Evolutionary conservation across 1,140 invertebrate species (phyloP).

Genomic region (Halotydeus destructor): DNA sequence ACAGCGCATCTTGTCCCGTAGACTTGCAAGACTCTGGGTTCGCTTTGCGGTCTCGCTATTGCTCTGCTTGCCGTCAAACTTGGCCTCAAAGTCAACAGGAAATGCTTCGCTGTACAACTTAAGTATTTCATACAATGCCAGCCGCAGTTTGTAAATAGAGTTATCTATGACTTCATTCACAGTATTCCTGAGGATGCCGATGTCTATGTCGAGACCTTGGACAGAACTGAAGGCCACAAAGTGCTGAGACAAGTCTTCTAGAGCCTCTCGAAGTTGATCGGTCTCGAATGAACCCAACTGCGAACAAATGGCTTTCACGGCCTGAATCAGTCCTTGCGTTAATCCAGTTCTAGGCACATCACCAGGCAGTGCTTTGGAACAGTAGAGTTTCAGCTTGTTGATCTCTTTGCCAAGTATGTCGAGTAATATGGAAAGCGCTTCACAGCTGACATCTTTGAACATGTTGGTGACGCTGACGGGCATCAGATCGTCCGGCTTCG

Average conservation of each 20-base stretch:
- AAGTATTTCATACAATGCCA: slow-evolving; percentile 48
- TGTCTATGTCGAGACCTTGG: neutral
- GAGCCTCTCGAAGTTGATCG: slow-evolving; percentile 47
- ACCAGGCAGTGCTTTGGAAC: too few relatives aligned
- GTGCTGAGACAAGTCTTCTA: slow-evolving; percentile 27
- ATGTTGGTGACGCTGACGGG: slow-evolving; percentile 4
- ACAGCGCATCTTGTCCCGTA: slow-evolving; percentile 55
- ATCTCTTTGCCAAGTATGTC: slow-evolving; percentile 26
- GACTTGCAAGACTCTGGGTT: slow-evolving; percentile 24
- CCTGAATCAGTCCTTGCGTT: slow-evolving; percentile 41
- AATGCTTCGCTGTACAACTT: slow-evolving; percentile 60
- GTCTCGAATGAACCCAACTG: slow-evolving; percentile 69
- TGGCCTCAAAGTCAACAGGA: slow-evolving; percentile 51
- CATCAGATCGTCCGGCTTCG: slow-evolving; percentile 14
- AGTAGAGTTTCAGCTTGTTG: slow-evolving; percentile 19
- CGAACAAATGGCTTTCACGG: slow-evolving; percentile 74
- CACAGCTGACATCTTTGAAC: slow-evolving; percentile 12
- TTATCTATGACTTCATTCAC: slow-evolving; percentile 6
- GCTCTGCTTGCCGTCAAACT: slow-evolving; percentile 10
- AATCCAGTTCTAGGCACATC: too few relatives aligned
- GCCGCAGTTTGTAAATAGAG: slow-evolving; percentile 34
- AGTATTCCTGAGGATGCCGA: neutral
- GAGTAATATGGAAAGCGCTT: slow-evolving; percentile 24
- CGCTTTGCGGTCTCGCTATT: neutral
- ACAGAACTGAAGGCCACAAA: slow-evolving; percentile 1